phyloP scores from a whole-genome alignment of 30 jellyfish, hydroid and myxozoan species.

The Pelagia noctiluca region DNA sequence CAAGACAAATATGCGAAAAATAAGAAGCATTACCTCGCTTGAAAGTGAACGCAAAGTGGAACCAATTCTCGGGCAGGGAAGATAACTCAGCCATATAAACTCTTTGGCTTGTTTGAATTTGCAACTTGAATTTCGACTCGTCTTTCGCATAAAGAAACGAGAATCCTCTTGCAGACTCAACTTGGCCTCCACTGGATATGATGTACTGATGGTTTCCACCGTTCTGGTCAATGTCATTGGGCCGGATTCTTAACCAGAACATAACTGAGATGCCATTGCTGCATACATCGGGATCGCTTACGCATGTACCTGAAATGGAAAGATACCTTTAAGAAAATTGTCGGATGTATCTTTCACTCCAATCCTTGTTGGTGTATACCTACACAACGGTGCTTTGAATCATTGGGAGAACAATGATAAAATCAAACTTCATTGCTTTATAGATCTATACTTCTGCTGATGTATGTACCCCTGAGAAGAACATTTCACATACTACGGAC shows the following conservation, averaged over 20 bases:
- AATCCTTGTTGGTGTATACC: no score
- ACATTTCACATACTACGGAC: no score
- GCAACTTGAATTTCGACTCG: conserved; percentile 88
- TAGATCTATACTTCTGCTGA: no score
- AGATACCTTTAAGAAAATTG: no score
- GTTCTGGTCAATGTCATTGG: conserved; percentile 51
- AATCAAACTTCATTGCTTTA: no score
- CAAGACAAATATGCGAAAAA: background rate
- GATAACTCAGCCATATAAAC: conserved; percentile 90
- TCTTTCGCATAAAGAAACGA: conserved; percentile 89
- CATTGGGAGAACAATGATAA: no score
- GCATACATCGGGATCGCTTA: conserved; percentile 76
- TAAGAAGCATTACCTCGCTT: conserved; percentile 58
- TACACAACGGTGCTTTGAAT: no score
- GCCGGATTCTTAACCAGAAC: conserved; percentile 85
- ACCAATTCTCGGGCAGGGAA: conserved; percentile 80
- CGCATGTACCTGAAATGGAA: conserved; percentile 83
- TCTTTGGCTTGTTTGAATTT: conserved; percentile 71
- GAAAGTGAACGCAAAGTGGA: conserved; percentile 86
- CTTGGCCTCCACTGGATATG: conserved; percentile 97
- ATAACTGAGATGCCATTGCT: conserved; percentile 81
- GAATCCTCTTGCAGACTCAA: conserved; percentile 91
- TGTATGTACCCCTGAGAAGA: no score
- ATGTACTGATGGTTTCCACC: conserved; percentile 84
- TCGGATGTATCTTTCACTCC: no score